A percentile compares a stretch with the other conserved stretches of the same genome.
These are phyloP conservation scores for Aphaenogaster rudis DNA, from an alignment of 1,140 invertebrate genomes.

Conservation along the genomic window DNA sequence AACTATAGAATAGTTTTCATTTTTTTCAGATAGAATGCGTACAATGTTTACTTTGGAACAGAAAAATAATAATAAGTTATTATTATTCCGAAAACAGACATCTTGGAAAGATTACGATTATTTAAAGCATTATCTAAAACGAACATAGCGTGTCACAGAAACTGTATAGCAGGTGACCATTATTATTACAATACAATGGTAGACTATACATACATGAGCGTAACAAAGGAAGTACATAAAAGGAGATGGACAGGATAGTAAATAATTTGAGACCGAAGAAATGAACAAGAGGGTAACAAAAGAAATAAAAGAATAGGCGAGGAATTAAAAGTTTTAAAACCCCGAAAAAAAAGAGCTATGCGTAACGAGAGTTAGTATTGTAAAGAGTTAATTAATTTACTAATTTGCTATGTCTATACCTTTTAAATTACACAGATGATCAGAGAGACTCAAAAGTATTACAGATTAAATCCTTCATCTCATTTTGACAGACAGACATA, in stretches of 20 bases:
- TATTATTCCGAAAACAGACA: slow-evolving; percentile 21
- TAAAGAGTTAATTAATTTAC: slow-evolving; percentile 8
- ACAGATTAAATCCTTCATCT: not conserved
- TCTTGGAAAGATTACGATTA: slow-evolving; percentile 53
- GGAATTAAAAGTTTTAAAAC: not conserved
- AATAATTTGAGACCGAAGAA: slow-evolving; percentile 19
- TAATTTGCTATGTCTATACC: not conserved
- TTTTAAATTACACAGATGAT: not conserved
- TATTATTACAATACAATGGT: slow-evolving; percentile 70
- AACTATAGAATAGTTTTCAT: not conserved
- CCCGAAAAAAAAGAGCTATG: no score
- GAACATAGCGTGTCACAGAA: not conserved
- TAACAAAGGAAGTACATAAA: slow-evolving; percentile 1
- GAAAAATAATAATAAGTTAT: not conserved
- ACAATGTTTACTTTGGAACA: not conserved
- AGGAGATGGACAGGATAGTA: not conserved
- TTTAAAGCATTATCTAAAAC: not conserved
- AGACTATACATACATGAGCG: not conserved
- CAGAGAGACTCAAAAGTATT: not conserved
- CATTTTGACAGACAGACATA: not conserved
- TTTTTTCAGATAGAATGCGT: not conserved
- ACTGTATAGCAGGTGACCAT: slow-evolving; percentile 67
- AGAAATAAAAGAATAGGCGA: not conserved
- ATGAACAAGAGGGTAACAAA: slow-evolving; percentile 46
- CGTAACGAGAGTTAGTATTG: not conserved